These are phyloP conservation scores for Cavia porcellus DNA, from an alignment of 2,113 vertebrate species.

Conservation along the genomic window DNA sequence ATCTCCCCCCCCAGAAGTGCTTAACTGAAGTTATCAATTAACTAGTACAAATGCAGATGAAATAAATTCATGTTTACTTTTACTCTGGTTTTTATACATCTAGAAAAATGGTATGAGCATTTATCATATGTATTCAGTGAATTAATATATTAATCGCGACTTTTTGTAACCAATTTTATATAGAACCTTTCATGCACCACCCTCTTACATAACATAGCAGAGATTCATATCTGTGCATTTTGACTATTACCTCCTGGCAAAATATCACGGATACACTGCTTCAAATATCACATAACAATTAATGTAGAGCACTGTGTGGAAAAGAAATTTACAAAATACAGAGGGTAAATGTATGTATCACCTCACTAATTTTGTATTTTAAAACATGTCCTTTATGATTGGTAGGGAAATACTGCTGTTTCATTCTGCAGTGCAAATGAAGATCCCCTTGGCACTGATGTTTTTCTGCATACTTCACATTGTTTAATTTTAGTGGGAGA, in stretches of 20 bases:
- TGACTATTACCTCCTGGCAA: constrained; percentile 51
- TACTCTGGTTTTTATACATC: constrained; percentile 39
- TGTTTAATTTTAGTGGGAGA: constrained; percentile 87
- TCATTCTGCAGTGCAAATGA: constrained; percentile 72
- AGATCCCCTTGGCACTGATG: constrained; percentile 78
- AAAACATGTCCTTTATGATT: constrained; percentile 37
- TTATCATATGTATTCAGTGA: neutral
- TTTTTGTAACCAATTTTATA: constrained; percentile 48
- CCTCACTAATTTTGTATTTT: constrained; percentile 18
- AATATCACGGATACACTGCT: neutral
- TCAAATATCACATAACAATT: constrained; percentile 12
- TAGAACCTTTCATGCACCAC: constrained; percentile 12
- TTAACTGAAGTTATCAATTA: neutral
- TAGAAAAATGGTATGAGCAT: constrained; percentile 41
- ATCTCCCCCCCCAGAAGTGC: neutral
- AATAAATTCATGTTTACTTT: constrained; percentile 31
- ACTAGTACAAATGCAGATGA: constrained; percentile 35
- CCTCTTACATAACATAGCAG: neutral
- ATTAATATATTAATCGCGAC: neutral
- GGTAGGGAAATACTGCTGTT: constrained; percentile 34
- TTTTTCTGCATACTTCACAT: constrained; percentile 82
- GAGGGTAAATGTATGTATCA: constrained; percentile 36
- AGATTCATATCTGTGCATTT: constrained; percentile 65
- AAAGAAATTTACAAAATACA: neutral
- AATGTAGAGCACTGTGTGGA: constrained; percentile 1